Evolutionary conservation across 2,888 invertebrate genomes (phyloP).

Genomic region (Autographa pulchrina): DNA sequence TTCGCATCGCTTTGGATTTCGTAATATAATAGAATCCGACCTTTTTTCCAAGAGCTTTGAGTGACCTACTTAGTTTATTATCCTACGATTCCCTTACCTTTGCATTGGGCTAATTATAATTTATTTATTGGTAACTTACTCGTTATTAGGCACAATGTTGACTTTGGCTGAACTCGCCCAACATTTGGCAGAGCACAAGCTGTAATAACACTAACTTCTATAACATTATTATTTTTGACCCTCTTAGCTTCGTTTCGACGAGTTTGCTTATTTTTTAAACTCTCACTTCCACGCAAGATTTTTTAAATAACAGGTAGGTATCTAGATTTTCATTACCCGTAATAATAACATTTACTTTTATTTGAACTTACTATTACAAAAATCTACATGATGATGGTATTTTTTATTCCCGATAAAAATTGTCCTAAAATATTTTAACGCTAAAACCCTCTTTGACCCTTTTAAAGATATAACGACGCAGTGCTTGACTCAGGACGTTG

Average conservation of each 20-base stretch:
- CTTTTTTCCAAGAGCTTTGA: not conserved
- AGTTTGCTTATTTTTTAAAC: not conserved
- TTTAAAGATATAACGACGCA: not conserved
- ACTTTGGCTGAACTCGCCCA: not conserved
- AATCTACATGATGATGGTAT: not conserved
- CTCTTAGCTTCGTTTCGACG: not conserved
- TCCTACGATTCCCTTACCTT: not conserved
- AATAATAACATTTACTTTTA: too few species aligned
- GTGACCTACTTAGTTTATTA: not conserved
- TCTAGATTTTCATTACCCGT: too few species aligned
- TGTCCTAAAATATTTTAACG: not conserved
- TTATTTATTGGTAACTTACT: not conserved
- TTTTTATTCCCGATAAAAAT: not conserved
- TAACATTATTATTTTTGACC: slow-evolving; percentile 1
- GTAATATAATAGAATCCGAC: not conserved
- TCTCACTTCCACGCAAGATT: not conserved
- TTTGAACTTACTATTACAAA: too few species aligned
- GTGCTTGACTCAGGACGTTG: not conserved
- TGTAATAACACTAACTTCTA: slow-evolving; percentile 4
- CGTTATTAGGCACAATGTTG: not conserved
- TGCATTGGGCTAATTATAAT: not conserved
- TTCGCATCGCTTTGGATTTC: not conserved
- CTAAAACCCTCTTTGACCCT: not conserved
- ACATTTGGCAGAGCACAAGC: not conserved
- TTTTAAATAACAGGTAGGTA: not conserved